Conservation (phyloP, 2,797 vertebrate species). For the Hylomyscus alleni region DNA sequence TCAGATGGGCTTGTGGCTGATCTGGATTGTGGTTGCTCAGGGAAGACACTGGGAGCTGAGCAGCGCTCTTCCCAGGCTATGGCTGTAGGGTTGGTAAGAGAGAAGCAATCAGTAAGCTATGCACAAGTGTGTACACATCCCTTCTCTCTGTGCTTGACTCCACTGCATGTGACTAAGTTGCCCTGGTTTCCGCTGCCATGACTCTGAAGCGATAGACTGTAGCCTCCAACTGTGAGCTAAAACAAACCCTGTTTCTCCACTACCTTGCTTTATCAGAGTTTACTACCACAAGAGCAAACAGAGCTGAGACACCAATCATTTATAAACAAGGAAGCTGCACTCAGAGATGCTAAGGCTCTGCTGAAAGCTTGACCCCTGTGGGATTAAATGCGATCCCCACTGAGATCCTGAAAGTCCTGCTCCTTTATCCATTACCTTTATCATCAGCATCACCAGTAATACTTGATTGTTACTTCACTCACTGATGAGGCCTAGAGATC, state of each 20-base stretch:
- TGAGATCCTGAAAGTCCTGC: neutral
- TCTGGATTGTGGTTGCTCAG: neutral
- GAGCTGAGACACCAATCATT: neutral
- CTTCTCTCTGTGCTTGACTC: neutral
- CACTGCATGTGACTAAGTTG: neutral
- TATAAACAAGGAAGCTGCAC: neutral
- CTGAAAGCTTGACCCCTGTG: neutral
- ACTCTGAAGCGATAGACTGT: neutral
- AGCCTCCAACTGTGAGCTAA: neutral
- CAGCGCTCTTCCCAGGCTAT: no score
- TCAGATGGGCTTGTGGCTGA: neutral
- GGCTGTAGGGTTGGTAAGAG: neutral
- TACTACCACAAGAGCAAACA: neutral
- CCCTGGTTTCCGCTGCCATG: neutral
- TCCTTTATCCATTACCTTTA: neutral
- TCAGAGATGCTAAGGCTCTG: neutral
- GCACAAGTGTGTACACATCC: no score
- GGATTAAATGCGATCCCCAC: no score
- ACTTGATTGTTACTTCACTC: neutral
- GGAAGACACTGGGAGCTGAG: neutral
- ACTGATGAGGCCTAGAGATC: no score
- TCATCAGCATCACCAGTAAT: no score
- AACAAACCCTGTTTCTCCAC: neutral
- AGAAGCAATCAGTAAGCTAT: neutral
- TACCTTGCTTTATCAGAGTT: no score